Conservation (phyloP, 1,140 invertebrate species). For the Galleria mellonella region DNA sequence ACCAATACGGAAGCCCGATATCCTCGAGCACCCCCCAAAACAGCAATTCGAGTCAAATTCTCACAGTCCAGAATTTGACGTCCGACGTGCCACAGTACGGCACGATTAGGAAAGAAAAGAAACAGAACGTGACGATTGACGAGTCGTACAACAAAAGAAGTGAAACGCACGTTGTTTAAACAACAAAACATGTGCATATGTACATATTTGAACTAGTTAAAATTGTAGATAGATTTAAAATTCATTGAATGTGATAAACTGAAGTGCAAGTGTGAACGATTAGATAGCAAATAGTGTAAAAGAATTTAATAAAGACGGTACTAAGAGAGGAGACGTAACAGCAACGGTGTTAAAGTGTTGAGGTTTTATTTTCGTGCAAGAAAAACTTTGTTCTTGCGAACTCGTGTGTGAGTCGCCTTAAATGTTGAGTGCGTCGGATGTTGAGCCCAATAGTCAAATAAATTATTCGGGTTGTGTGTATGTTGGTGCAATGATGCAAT, state of each 20-base stretch:
- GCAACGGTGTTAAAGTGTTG: too few relatives aligned
- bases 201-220: conserved; percentile 32
- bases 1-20: conserved; percentile 67
- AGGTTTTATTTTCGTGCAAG: too few relatives aligned
- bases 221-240: conserved; percentile 66
- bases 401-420: too few relatives aligned
- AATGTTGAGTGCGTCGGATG: too few relatives aligned
- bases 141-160: conserved; percentile 59
- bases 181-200: conserved; percentile 1
- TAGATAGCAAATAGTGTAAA: too few relatives aligned
- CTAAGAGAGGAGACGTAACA: too few relatives aligned
- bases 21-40: conserved; percentile 58
- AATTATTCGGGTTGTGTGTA: conserved; percentile 32
- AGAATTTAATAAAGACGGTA: too few relatives aligned
- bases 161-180: conserved; percentile 64
- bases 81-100: conserved; percentile 67
- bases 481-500: too few relatives aligned
- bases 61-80: conserved; percentile 67
- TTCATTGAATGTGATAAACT: conserved; percentile 63
- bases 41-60: conserved; percentile 58
- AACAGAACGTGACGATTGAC: conserved; percentile 67
- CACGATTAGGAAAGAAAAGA: conserved; percentile 70
- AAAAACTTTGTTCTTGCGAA: too few relatives aligned
- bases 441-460: too few relatives aligned
- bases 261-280: too few relatives aligned